phyloP scores from a whole-genome alignment of 1,140 invertebrate genomes.

The Pollicipes pollicipes region DNA sequence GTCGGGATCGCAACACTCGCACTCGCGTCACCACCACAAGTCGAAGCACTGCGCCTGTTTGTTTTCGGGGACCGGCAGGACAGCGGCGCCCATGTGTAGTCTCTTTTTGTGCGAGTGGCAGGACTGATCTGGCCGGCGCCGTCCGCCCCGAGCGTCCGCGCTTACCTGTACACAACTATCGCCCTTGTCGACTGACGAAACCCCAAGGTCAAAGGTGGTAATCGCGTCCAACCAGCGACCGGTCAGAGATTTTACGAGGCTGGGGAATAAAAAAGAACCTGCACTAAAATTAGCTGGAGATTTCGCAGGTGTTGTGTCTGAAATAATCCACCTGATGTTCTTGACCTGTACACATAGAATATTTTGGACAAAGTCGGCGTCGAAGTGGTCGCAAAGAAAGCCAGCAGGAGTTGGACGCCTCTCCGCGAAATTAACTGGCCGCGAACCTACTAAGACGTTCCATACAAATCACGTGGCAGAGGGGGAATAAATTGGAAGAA shows the following conservation, averaged over 20 bases:
- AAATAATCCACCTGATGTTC: not conserved
- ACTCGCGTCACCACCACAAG: not conserved
- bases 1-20: not conserved
- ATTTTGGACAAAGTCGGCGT: not conserved
- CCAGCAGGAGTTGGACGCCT: not conserved
- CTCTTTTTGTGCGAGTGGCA: not conserved
- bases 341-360: not conserved
- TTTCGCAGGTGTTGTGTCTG: not conserved
- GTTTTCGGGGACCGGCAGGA: not conserved
- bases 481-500: conserved; percentile 5
- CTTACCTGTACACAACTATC: not conserved
- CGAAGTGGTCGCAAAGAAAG: not conserved
- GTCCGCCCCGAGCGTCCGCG: not conserved
- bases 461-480: conserved; percentile 4
- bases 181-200: not conserved
- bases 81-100: not conserved
- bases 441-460: not conserved
- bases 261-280: not conserved
- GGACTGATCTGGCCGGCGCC: not conserved
- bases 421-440: not conserved
- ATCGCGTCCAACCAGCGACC: not conserved
- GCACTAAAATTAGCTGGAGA: not conserved
- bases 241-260: not conserved
- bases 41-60: not conserved
- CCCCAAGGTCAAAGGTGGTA: conserved; percentile 1